Conservation (phyloP, 2,888 invertebrate genomes). For the Pseudeuparius sepicola region DNA sequence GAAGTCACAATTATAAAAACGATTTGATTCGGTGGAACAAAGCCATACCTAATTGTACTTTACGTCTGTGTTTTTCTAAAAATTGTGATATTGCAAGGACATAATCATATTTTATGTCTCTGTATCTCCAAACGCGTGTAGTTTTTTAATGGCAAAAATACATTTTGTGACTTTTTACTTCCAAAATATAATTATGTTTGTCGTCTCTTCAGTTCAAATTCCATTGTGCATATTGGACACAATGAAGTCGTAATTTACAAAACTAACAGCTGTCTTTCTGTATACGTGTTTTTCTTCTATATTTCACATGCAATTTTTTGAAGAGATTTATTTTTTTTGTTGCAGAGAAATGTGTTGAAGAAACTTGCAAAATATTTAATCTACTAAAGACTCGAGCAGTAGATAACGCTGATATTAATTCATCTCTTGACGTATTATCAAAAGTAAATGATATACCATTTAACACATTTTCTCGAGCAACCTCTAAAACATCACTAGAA, state of each 20-base stretch:
- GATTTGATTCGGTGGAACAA: conserved; percentile 8
- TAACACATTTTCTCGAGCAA: neutral
- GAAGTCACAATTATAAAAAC: conserved; percentile 7
- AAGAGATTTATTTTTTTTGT: conserved; percentile 5
- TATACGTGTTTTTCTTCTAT: neutral
- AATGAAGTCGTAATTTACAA: conserved; percentile 4
- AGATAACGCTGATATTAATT: neutral
- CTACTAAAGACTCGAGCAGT: conserved; percentile 6
- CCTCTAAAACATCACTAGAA: conserved; percentile 3
- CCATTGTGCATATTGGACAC: too few relatives aligned
- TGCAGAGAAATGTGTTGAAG: conserved; percentile 9
- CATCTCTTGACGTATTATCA: conserved; percentile 3
- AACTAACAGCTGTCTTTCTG: conserved; percentile 4
- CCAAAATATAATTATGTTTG: too few relatives aligned
- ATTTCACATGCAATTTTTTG: conserved; percentile 4
- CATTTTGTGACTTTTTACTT: conserved; percentile 1
- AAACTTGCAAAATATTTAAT: conserved; percentile 8
- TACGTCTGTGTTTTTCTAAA: conserved; percentile 5
- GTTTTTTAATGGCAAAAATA: conserved; percentile 2
- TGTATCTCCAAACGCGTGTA: conserved; percentile 1
- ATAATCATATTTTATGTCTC: conserved; percentile 1
- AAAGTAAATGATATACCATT: neutral
- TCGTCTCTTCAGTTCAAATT: too few relatives aligned
- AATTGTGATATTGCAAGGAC: neutral
- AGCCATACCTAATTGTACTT: conserved; percentile 5